phyloP scores from a whole-genome alignment of 2,113 vertebrate species.

The Pygoscelis antarcticus region DNA sequence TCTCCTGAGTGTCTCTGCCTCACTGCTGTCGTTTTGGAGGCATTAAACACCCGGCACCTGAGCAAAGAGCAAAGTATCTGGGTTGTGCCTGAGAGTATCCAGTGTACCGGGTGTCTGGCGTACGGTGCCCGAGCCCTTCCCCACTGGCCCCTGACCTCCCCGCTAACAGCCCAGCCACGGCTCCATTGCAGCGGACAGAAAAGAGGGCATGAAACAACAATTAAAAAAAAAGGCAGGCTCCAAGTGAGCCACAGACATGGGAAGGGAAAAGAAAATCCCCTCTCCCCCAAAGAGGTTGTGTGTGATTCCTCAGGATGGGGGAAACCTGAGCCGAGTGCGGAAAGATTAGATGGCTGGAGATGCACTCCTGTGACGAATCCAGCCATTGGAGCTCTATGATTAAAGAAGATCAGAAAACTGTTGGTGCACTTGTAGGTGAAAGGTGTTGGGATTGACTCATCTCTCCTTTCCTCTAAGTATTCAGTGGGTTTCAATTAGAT shows the following conservation, averaged over 20 bases:
- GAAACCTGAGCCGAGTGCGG: background rate
- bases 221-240: background rate
- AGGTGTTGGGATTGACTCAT: constrained; percentile 55
- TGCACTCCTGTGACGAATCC: constrained; percentile 16
- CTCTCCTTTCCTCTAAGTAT: constrained; percentile 47
- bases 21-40: constrained; percentile 20
- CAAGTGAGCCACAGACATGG: background rate
- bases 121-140: background rate
- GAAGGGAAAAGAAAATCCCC: constrained; percentile 12
- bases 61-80: constrained; percentile 29
- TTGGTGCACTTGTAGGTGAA: constrained; percentile 34
- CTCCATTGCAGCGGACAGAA: background rate
- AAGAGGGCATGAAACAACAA: background rate
- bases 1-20: background rate
- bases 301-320: constrained; percentile 19
- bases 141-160: background rate
- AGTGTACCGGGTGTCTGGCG: background rate
- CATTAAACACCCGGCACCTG: background rate
- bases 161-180: background rate
- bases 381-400: constrained; percentile 47
- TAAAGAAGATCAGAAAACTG: constrained; percentile 57
- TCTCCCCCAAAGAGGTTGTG: background rate
- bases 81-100: constrained; percentile 1
- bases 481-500: constrained; percentile 40
- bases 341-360: constrained; percentile 43